Evolutionary conservation across 2,113 vertebrate species (phyloP), one percentile per base, ranked within the genome.

Genomic region (Sorex fumeus): DNA sequence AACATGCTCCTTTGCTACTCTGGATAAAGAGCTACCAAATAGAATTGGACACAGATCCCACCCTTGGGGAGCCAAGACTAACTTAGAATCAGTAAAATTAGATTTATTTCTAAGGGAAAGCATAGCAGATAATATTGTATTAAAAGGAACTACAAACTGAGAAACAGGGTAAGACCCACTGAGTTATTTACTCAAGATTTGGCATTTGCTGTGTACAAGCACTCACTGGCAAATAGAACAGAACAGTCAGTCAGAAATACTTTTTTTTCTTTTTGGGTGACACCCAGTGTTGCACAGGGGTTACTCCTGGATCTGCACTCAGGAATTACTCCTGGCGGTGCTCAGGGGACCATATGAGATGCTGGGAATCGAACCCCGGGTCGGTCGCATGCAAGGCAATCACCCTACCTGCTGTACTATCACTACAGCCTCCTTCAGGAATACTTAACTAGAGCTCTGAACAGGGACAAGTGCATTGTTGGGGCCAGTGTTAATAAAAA

Each of bases 41-140:
- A 76, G 27, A 79, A 50, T 32, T 66, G 72, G 32, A 90, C 23
- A 50, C 28, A 83, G n/a, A 4, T 18, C 40, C 40, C 8, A 8
- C 70, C 13, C 75, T 84, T 21, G 23, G 45, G 2, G 16, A 86
- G 77, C 47, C 64, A 76, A 84, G 32, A 60, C 36, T 18, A 34
- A 50, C 32, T 83, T 82, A n/a, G 40, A 53, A 34, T 72, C 74
- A 34, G 40, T 34, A 81, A 88, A 53, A 30, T 82, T 78, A 72
- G 80, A 64, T 28, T 79, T 47, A 87, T 74, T 87, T 78, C 30
- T 64, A 83, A 94, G 78, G 57, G 67, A 90, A 91, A 15, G 62
- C 4, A n/a, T 2, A 47, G 67, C 23, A 60, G 80, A 45, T 8
- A 32, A 78, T 57, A 79, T 47, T 15, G 85, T 2, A 64, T 7